Evolutionary conservation across 53 echinoderm and acorn worm species (phyloP).

Genomic region (Paracentrotus lividus): DNA sequence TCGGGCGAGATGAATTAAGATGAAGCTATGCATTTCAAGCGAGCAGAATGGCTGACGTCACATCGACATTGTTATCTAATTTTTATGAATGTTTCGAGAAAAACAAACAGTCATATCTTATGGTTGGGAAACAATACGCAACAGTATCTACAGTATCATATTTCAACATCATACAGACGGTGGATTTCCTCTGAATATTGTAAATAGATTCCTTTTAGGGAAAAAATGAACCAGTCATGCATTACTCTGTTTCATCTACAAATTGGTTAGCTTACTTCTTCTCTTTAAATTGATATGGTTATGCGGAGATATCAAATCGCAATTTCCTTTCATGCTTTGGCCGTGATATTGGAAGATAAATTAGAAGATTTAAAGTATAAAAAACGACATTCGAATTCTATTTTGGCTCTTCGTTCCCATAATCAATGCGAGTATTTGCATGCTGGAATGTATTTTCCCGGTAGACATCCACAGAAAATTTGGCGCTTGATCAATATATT

Average conservation of each 20-base stretch:
- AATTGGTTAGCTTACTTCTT: neutral
- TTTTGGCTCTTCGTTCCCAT: neutral
- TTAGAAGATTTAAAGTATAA: neutral
- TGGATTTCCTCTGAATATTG: neutral
- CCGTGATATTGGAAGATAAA: neutral
- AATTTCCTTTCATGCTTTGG: neutral
- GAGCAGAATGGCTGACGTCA: neutral
- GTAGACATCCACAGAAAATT: too few species aligned
- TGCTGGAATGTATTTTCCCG: too few species aligned
- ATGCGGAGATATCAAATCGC: neutral
- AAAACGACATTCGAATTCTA: neutral
- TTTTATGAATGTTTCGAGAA: too few species aligned
- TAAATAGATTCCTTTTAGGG: neutral
- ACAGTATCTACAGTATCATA: neutral
- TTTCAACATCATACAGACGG: neutral
- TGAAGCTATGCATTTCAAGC: neutral
- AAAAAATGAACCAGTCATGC: neutral
- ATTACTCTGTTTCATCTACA: neutral
- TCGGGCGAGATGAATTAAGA: too few species aligned
- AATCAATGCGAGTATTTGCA: neutral
- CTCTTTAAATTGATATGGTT: neutral
- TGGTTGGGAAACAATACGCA: neutral
- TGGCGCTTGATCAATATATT: too few species aligned
- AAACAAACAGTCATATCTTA: slow-evolving; percentile 7
- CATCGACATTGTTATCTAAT: too few species aligned